Evolutionary conservation across 2,113 vertebrate species (phyloP), one percentile per base, ranked within the genome.

Genomic region (Cricetomys ansorgei): DNA sequence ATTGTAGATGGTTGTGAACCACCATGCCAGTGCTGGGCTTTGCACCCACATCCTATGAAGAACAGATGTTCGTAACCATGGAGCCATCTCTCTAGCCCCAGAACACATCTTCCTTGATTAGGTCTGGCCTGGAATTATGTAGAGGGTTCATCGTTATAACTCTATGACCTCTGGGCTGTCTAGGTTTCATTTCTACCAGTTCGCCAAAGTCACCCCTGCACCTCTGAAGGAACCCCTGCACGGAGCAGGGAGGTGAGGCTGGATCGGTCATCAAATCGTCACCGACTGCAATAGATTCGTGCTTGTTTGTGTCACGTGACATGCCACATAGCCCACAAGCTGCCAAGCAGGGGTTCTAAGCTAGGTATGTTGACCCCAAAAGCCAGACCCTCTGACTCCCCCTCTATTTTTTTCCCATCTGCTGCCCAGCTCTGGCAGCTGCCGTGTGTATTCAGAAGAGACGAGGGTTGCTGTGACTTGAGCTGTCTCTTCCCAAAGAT

Each of bases 401-500:
- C 2, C 40, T 34, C 8, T 4, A 0, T 1, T 8, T 19, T 40
- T 40, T 6, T 21, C 50, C 45, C 0, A 1, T 1, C 29, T 13
- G 37, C 64, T 37, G 6, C 16, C 19, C 34, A 59, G 11, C 40
- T 45, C 10, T 0, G 0, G 12, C 15, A 11, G 75, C 2, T 4
- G 59, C 29, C 59, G 0, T 0, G 1, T 3, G 0, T 0, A 8
- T 21, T 17, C 59, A 50, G 25, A 8, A 84, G 64, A 73, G 40
- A 34, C 0, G 3, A 34, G 43, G 3, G 4, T 0, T 7, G 19
- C 21, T 8, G 3, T 0, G 34, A 5, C 34, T 4, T 55, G 72
- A 27, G 34, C 19, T 83, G 13, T 37, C 57, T 34, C 6, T 10
- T 17, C n/a, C 29, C 13, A 8, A 43, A 17, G 55, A 53, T 7